Conservation (phyloP, 2,888 invertebrate genomes). For the Corbicula japonica region DNA sequence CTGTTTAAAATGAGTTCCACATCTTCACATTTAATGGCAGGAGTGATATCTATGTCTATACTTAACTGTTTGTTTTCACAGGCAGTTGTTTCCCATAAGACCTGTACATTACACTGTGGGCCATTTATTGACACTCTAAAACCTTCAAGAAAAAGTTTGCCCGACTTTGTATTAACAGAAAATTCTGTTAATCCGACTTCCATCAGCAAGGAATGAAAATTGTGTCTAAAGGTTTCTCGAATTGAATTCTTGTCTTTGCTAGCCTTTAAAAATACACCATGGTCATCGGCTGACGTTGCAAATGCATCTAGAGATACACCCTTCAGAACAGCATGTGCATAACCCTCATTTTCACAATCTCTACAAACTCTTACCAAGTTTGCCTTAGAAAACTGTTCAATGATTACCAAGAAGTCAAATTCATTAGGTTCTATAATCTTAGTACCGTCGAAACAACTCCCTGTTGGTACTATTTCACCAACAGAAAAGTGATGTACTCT, state of each 20-base stretch:
- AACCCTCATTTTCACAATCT: no score
- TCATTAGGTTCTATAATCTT: constrained; percentile 12
- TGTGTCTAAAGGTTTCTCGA: constrained; percentile 5
- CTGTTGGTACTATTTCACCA: constrained; percentile 23
- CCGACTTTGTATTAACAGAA: not conserved
- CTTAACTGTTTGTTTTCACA: not conserved
- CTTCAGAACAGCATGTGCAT: no score
- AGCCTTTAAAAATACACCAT: no score
- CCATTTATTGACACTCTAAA: constrained; percentile 19
- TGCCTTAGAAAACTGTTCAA: no score
- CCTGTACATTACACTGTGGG: constrained; percentile 17
- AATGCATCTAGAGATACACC: no score
- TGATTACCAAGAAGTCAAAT: constrained; percentile 11
- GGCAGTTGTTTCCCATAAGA: not conserved
- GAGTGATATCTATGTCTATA: constrained; percentile 11
- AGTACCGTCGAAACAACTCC: constrained; percentile 14
- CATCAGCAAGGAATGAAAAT: not conserved
- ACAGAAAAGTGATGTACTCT: no score
- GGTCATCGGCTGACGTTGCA: no score
- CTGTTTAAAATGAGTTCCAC: not conserved
- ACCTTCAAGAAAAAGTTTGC: constrained; percentile 2
- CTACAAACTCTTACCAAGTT: no score
- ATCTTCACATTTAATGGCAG: constrained; percentile 10
- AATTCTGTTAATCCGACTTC: not conserved
- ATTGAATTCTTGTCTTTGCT: not conserved